Conservation (phyloP, 2,888 invertebrate genomes). For the Troglohyphantes excavatus region DNA sequence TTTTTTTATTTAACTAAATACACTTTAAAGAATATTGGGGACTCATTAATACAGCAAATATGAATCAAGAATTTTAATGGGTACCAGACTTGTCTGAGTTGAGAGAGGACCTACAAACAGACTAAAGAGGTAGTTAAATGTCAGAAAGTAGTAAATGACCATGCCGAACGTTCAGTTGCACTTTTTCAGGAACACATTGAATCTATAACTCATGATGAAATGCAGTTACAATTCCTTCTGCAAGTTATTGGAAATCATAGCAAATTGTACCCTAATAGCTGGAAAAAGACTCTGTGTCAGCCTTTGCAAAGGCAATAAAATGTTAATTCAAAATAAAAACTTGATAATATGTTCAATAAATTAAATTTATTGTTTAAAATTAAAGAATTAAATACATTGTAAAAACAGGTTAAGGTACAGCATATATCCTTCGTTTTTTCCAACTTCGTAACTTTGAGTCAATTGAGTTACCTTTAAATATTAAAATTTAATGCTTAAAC, state of each 20-base stretch:
- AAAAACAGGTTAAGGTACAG: background rate
- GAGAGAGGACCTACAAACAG: background rate
- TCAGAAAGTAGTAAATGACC: constrained; percentile 20
- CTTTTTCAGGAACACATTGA: constrained; percentile 22
- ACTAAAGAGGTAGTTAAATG: background rate
- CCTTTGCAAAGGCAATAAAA: background rate
- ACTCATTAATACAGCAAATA: too few species aligned
- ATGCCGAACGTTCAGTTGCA: constrained; percentile 21
- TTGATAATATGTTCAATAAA: background rate
- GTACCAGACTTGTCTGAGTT: background rate
- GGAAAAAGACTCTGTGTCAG: background rate
- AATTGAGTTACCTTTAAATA: constrained; percentile 1
- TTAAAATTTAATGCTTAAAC: constrained; percentile 5
- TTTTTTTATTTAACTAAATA: too few species aligned
- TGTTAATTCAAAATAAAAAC: background rate
- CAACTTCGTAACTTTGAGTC: background rate
- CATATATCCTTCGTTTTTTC: background rate
- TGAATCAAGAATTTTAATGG: too few species aligned
- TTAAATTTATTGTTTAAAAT: background rate
- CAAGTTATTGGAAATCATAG: background rate
- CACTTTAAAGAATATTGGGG: too few species aligned
- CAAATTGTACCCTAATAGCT: background rate
- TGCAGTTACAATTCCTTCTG: background rate
- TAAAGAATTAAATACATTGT: constrained; percentile 3
- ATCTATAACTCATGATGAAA: constrained; percentile 5